Base-by-base conservation (phyloP, 37 sponge, comb jelly and placozoan genomes). In the Spongia lamella region DNA sequence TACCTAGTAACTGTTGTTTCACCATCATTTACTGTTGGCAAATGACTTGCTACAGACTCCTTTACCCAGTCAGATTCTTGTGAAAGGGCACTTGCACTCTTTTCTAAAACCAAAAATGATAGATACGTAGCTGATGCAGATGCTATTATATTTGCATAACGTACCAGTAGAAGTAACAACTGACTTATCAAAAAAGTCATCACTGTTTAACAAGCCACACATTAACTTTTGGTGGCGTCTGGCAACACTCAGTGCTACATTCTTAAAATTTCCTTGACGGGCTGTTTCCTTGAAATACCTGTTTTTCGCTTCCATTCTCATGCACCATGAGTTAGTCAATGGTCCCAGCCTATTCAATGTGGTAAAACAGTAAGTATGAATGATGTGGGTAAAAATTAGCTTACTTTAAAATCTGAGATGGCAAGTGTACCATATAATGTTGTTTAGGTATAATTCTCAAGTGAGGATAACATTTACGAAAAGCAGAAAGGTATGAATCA, bases 261-360 rank as follows among this genome's bases (percentile, higher is more conserved):
- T 75, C 27, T 61, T 75, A 38, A 77, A 77, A 50, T 64, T 77
- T 13, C 78, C 54, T 14, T 52, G 40, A 22, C 52, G 51, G 20
- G 78, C 53, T 53, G 64, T 38, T 64, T 20, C 2, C 37, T 77
- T 77, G 51, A 63, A 77, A 43, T 63, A 63, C 33, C 21, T 26
- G 34, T 77, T 77, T 29, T 77, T 77, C 4, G 66, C 78, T 27
- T 77, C 78, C 78, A 77, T 77, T 49, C 78, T 54, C 66, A 77
- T 63, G 22, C 78, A 77, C 64, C 78, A 77, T 7, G 55, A 19
- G 21, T 7, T 52, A 5, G 53, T 64, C 20, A 77, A 27, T 49
- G 78, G 78, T 15, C 78, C 78, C 27, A 49, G 17, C 54, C 78
- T 77, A n/a, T n/a, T n/a, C n/a, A n/a, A n/a, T n/a, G n/a, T n/a